phyloP scores from a whole-genome alignment of 2,113 vertebrate species.

The Otocyon megalotis region DNA sequence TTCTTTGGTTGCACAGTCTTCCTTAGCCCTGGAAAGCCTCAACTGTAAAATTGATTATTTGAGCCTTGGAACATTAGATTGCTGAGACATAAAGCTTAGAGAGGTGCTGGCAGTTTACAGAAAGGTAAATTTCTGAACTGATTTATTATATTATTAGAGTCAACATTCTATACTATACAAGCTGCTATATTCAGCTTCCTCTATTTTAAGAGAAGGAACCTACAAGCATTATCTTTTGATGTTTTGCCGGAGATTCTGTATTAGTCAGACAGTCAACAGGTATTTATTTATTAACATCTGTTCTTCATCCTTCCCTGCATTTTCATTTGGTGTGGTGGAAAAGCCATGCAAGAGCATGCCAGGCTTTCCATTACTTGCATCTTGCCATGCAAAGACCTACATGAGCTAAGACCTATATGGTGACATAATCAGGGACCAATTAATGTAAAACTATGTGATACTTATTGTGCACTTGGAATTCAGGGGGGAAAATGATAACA shows the following conservation, averaged over 20 bases:
- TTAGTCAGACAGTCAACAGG: background rate
- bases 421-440: background rate
- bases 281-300: background rate
- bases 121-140: background rate
- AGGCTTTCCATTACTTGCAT: background rate
- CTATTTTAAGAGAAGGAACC: slow-evolving; percentile 1
- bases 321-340: background rate
- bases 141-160: background rate
- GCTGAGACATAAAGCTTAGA: background rate
- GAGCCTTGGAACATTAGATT: background rate
- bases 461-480: background rate
- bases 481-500: background rate
- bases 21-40: background rate
- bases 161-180: background rate
- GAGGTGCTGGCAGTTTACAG: background rate
- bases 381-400: too few species aligned
- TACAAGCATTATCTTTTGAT: background rate
- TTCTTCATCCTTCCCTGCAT: background rate
- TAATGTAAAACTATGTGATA: background rate
- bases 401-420: background rate
- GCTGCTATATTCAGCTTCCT: background rate
- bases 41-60: background rate
- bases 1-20: background rate
- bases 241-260: background rate
- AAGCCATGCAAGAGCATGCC: background rate